Evolutionary conservation across 1,140 invertebrate genomes (phyloP), one percentile per base, ranked within the genome.

Genomic region (Psilanteris sp.): DNA sequence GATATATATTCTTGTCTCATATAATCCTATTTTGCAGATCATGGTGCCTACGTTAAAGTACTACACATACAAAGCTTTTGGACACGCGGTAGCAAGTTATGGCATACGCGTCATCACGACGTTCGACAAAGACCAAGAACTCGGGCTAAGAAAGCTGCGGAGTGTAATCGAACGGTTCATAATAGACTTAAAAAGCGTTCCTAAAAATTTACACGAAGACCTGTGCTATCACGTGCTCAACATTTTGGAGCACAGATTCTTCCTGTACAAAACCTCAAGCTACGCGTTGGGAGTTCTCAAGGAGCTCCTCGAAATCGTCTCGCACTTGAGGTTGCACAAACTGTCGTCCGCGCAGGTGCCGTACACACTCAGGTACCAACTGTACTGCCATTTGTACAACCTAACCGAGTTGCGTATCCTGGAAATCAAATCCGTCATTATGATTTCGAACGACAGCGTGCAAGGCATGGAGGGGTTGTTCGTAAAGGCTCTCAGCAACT

Each of bases 391-490:
- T 9, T 13, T 70, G 7, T 31, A 34, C n/a, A 50, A 59, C 7
- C 11, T 50, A 1, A 59, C 44, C 6, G 36, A 43, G 0, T 22
- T 70, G 3, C 31, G 8, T 8, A 2, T 9, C 0, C 14, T 59
- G 2, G 54, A 57, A 34, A 50, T 68, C 8, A 50, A 68, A 9
- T 50, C 31, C 0, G 52, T 57, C 0, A 68, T 57, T 4, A 39
- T 26, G 10, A 50, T 68, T 15, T 26, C 41, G 0, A 26, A 11
- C 13, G 13, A 68, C 11, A 68, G 6, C 8, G 9, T 50, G 0
- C 9, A 32, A n/a, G 13, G 41, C 1, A 5, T 57, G 0, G 36
- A 59, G 10, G 3, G 27, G 15, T 1, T 36, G 3, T 5, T 70
- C 4, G n/a, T 10, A 3, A 52, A 31, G 43, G 44, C 54, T 6